A percentile compares a stretch with the other conserved stretches of the same genome.
Conservation (phyloP, 2,888 invertebrate species). For the Chloromyia formosa region DNA sequence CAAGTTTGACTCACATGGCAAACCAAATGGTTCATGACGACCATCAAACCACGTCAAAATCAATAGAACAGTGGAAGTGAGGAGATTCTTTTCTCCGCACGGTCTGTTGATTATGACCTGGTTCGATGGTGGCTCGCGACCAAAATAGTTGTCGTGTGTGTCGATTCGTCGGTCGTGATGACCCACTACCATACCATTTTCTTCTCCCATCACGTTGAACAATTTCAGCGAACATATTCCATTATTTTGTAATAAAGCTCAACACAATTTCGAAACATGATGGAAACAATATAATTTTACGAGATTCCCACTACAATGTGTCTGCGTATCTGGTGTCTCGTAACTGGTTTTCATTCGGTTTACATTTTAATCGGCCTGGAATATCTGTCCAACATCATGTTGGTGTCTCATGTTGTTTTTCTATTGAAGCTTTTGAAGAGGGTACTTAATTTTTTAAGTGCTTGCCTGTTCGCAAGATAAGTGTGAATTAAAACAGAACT, state of each 20-base stretch:
- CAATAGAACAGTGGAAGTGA: too few relatives aligned
- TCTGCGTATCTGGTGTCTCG: neutral
- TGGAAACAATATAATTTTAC: constrained; percentile 13
- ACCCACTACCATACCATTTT: too few relatives aligned
- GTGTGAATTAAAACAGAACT: constrained; percentile 40
- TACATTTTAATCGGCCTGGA: neutral
- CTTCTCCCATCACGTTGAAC: too few relatives aligned
- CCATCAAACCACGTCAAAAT: too few relatives aligned
- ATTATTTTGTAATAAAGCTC: neutral
- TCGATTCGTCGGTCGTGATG: too few relatives aligned
- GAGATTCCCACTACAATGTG: constrained; percentile 1
- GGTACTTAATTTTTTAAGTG: constrained; percentile 29
- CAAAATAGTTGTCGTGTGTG: too few relatives aligned
- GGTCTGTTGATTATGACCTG: too few relatives aligned
- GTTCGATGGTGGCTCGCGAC: too few relatives aligned
- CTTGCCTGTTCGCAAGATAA: constrained; percentile 37
- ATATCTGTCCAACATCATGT: constrained; percentile 6
- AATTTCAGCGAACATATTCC: too few relatives aligned
- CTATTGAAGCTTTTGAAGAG: constrained; percentile 17
- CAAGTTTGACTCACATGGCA: too few relatives aligned
- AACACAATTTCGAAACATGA: neutral
- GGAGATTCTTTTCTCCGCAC: too few relatives aligned
- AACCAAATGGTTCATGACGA: too few relatives aligned
- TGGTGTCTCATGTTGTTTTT: constrained; percentile 4
- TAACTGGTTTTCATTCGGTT: constrained; percentile 5